Evolutionary conservation across 2,797 vertebrate genomes (phyloP).

Genomic region (Aselliscus stoliczkanus): DNA sequence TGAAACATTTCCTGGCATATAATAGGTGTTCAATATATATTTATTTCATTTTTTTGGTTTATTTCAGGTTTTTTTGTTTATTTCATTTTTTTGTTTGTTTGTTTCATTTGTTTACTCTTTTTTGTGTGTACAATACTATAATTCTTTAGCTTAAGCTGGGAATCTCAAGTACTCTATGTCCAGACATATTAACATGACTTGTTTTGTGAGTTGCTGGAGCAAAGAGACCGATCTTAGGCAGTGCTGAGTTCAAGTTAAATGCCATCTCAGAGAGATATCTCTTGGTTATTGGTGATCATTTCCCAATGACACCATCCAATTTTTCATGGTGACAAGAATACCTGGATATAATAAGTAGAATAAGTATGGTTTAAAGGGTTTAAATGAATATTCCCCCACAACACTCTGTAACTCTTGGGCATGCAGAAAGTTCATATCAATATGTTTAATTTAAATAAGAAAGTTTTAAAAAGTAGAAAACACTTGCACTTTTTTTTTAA

Average conservation of each 20-base stretch:
- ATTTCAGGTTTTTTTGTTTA: neutral
- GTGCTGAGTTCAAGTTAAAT: neutral
- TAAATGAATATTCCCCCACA: neutral
- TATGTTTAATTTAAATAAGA: neutral
- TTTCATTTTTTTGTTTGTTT: neutral
- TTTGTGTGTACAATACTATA: neutral
- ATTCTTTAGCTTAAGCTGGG: neutral
- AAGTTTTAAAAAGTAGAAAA: neutral
- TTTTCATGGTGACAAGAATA: neutral
- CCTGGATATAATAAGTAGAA: rapidly evolving
- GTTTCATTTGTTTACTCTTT: neutral
- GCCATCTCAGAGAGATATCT: neutral
- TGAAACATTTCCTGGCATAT: neutral
- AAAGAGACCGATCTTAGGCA: neutral
- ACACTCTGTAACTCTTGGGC: neutral
- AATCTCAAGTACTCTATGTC: neutral
- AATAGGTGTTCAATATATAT: neutral
- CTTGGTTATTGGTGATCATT: neutral
- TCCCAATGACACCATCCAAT: neutral
- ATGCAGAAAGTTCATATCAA: neutral
- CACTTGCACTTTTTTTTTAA: neutral
- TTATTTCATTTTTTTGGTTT: neutral
- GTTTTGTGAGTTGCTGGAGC: neutral
- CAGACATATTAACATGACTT: neutral
- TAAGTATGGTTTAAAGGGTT: neutral